These are phyloP conservation scores for Tachycineta bicolor DNA, from an alignment of 2,113 vertebrate species.

Conservation along the genomic window DNA sequence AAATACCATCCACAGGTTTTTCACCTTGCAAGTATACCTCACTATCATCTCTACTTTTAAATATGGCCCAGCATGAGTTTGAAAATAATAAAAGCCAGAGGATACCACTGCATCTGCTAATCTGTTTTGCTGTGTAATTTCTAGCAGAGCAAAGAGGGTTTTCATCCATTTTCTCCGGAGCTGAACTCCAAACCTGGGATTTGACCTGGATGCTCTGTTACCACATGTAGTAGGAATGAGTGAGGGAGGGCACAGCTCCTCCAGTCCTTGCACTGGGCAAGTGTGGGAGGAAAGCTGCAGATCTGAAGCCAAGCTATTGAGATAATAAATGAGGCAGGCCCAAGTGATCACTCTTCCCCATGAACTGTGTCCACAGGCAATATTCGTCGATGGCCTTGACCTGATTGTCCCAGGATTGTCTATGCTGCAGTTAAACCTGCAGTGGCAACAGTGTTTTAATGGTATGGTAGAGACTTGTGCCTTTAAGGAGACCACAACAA, in stretches of 20 bases:
- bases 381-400: background rate
- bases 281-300: background rate
- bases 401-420: background rate
- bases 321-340: background rate
- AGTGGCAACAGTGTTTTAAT: background rate
- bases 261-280: background rate
- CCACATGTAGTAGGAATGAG: rapidly evolving
- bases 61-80: background rate
- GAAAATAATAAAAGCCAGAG: background rate
- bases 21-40: background rate
- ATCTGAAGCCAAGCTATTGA: background rate
- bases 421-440: background rate
- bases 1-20: background rate
- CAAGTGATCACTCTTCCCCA: background rate
- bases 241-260: background rate
- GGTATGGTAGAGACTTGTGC: background rate
- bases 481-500: background rate
- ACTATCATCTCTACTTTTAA: background rate
- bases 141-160: background rate
- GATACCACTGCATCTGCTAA: background rate
- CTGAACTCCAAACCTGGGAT: background rate
- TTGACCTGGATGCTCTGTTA: background rate
- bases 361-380: background rate
- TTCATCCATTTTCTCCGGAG: background rate
- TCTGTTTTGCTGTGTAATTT: background rate